phyloP scores from a whole-genome alignment of 2,797 vertebrate genomes.

The Oceanodroma leucorhoa region DNA sequence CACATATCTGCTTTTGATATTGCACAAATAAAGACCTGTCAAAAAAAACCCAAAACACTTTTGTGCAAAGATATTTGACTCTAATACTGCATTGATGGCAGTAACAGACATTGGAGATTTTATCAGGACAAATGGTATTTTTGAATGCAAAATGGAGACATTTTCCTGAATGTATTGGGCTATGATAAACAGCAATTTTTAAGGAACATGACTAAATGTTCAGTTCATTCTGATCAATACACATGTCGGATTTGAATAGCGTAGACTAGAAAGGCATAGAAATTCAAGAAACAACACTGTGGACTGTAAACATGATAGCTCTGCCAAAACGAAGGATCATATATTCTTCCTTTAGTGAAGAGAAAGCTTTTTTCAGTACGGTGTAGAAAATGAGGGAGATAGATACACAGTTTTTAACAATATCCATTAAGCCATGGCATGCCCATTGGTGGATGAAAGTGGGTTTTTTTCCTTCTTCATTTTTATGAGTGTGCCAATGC shows the following conservation, averaged over 20 bases:
- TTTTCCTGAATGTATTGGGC: not conserved
- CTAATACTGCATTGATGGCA: not conserved
- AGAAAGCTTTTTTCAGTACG: not conserved
- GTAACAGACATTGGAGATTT: not conserved
- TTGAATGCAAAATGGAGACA: not conserved
- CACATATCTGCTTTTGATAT: constrained; percentile 15
- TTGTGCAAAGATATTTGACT: not conserved
- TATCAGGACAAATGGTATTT: not conserved
- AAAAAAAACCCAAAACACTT: not conserved
- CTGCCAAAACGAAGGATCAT: not conserved
- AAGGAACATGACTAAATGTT: not conserved
- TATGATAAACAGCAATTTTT: not conserved
- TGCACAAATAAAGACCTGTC: not conserved
- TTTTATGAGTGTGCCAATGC: not conserved
- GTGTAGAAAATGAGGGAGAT: not conserved
- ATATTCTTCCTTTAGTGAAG: not conserved
- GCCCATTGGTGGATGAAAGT: not conserved
- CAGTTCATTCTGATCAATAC: not conserved
- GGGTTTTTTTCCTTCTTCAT: not conserved
- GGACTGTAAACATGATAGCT: not conserved
- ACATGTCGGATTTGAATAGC: not conserved
- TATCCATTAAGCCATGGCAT: not conserved
- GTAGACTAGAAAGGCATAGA: not conserved
- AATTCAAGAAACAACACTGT: not conserved
- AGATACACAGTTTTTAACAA: not conserved